Base-by-base conservation (phyloP, 2,113 vertebrate genomes). In the Myotis yumanensis region DNA sequence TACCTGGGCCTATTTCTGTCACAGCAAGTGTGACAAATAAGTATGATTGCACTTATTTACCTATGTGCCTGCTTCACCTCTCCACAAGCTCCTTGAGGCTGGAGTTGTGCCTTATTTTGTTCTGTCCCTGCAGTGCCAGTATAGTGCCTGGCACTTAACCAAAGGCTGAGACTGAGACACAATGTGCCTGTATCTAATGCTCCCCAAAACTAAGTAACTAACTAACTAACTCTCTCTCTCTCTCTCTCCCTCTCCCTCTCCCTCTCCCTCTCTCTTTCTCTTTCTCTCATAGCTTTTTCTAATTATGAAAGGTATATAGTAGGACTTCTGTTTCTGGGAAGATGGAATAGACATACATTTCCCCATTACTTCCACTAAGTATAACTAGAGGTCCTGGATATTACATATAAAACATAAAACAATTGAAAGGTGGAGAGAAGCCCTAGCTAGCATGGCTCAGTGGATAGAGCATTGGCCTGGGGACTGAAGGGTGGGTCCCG, bases 1-100 rank as follows among this genome's bases (percentile, higher is more conserved):
- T 30, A 18, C 52, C n/a, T 35, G 54, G 46, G 23, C 43, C 81
- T 59, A 0, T 72, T 90, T 66, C 82, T 15, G 37, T n/a, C 40
- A 20, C 3, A 28, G 37, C 23, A 28, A 25, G 14, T 9, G 11
- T 17, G 66, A n/a, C 23, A 10, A 51, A 51, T 89, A 20, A 64
- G 43, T 64, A 28, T 20, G 64, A 23, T 23, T 57, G n/a, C 14
- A 11, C 48, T 52, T 46, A 54, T 3, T 32, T 52, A 6, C 54
- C 68, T 20, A 0, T 0, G 0, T 15, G 32, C 20, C 51, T 40
- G 4, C 32, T 30, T 66, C 7, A 7, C 32, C 32, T 68, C 20
- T 90, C 40, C 25, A 5, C 9, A n/a, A 25, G 51, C 54, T 37
- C 28, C 72, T 25, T 14, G 46, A 85, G 40, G 23, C 59, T 90